Percentiles rank a stretch among this genome's conserved stretches.
Conservation (phyloP, 1,140 invertebrate genomes). For the Drosophila ananassae region DNA sequence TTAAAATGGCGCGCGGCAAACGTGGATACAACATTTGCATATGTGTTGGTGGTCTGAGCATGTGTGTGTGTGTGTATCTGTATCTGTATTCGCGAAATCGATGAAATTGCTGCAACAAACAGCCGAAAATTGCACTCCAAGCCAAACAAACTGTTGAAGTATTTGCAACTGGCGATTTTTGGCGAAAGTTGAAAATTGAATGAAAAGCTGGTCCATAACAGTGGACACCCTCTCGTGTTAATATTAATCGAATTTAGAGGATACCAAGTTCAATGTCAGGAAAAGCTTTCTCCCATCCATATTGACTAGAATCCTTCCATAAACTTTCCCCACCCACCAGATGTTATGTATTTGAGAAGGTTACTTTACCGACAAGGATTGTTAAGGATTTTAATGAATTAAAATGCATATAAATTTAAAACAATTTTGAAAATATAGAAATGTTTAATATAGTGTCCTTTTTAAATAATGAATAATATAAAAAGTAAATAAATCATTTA, state of each 20-base stretch:
- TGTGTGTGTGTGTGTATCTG: conserved; percentile 17
- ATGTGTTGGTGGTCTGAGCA: not conserved
- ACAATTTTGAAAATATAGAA: too few relatives aligned
- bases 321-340: conserved; percentile 28
- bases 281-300: conserved; percentile 5
- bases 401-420: too few relatives aligned
- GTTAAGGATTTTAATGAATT: not conserved
- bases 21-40: conserved; percentile 8
- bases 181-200: conserved; percentile 35
- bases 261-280: conserved; percentile 40
- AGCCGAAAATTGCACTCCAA: conserved; percentile 21
- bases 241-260: conserved; percentile 30
- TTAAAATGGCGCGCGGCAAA: conserved; percentile 66
- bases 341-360: not conserved
- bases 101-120: conserved; percentile 34
- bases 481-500: too few relatives aligned
- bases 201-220: conserved; percentile 4
- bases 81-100: conserved; percentile 25
- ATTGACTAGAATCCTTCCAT: conserved; percentile 9
- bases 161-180: conserved; percentile 45
- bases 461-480: too few relatives aligned
- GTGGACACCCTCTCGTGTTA: conserved; percentile 22
- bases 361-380: not conserved
- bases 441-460: too few relatives aligned
- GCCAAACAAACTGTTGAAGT: conserved; percentile 47